phyloP scores from a whole-genome alignment of 2,888 invertebrate species.

The Philopedon plagiatum region DNA sequence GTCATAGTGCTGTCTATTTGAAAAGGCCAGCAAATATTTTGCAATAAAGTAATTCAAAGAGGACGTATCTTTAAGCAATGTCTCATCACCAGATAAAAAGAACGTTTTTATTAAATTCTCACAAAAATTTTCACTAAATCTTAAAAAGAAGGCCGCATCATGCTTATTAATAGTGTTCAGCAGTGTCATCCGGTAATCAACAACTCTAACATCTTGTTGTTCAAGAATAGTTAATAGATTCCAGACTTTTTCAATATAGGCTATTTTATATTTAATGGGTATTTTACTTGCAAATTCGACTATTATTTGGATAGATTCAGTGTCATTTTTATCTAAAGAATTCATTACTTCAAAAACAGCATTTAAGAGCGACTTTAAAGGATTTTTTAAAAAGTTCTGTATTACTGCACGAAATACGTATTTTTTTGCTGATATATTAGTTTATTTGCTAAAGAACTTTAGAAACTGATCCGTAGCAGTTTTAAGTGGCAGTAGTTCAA shows the following conservation, averaged over 20 bases:
- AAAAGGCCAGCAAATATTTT: constrained; percentile 9
- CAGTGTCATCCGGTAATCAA: not conserved
- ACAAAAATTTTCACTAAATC: constrained; percentile 7
- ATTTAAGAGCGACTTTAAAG: constrained; percentile 43
- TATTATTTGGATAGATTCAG: constrained; percentile 48
- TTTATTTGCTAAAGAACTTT: constrained; percentile 24
- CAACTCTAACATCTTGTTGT: constrained; percentile 34
- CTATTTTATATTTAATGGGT: constrained; percentile 42
- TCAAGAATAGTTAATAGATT: constrained; percentile 46
- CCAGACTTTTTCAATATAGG: constrained; percentile 51
- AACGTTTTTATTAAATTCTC: not conserved
- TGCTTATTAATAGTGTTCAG: not conserved
- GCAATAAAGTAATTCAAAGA: constrained; percentile 9
- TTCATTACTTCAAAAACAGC: constrained; percentile 45
- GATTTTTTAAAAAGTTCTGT: constrained; percentile 54
- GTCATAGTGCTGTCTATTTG: not conserved
- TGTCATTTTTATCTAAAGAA: constrained; percentile 50
- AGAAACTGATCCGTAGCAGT: constrained; percentile 36
- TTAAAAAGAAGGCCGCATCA: constrained; percentile 2
- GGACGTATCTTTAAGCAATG: not conserved
- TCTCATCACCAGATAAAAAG: not conserved
- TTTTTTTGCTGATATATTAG: constrained; percentile 50
- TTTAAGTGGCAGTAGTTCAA: constrained; percentile 44
- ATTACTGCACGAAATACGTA: constrained; percentile 51
- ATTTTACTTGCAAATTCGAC: constrained; percentile 26